Base-by-base conservation (phyloP, 2,888 invertebrate genomes). In the Orthosia gothica region DNA sequence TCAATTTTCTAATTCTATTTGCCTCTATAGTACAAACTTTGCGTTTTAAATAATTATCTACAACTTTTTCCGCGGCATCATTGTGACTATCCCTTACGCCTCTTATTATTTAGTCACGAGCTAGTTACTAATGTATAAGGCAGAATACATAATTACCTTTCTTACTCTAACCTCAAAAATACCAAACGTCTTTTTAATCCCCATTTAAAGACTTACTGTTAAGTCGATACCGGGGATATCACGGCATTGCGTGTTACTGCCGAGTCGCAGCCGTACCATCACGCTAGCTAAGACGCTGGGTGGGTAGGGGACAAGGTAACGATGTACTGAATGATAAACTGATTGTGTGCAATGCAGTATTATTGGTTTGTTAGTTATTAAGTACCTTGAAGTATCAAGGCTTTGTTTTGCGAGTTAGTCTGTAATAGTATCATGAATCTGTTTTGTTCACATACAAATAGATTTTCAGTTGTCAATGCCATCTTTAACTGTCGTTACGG, bases 151-250 rank as follows among this genome's bases (percentile, higher is more conserved):
- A 50, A 57, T 57, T 65, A 54, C 23, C 7, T 49, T 15, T 5
- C n/a, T 20, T 3, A n/a, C 23, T 13, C 0, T 47, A 61, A 59
- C 59, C 40, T 68, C 26, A 9, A 45, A 26, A 75, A 49, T 49
- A 23, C 54, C 67, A 59, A 74, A 59, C 32, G 18, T 55, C 23
- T 55, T 55, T 40, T 7, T 45, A 75, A 67, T 40, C 13, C 23
- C 15, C 23, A 13, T 52, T 45, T 32, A 15, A 74, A 12, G 9
- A 13, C 16, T 40, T 40, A 9, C 9, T 13, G 75, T 75, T 75
- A 13, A 50, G 54, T 76, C 76, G 50, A 76, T 75, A 70, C n/a
- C 45, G 70, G 76, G 55, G 75, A 76, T 20, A 75, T 76, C 75
- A 40, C 75, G 75, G 55, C 76, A 0, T 75, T 18, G 75, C 75